phyloP scores from a whole-genome alignment of 1,140 invertebrate species.

The Drosophila sucinea region DNA sequence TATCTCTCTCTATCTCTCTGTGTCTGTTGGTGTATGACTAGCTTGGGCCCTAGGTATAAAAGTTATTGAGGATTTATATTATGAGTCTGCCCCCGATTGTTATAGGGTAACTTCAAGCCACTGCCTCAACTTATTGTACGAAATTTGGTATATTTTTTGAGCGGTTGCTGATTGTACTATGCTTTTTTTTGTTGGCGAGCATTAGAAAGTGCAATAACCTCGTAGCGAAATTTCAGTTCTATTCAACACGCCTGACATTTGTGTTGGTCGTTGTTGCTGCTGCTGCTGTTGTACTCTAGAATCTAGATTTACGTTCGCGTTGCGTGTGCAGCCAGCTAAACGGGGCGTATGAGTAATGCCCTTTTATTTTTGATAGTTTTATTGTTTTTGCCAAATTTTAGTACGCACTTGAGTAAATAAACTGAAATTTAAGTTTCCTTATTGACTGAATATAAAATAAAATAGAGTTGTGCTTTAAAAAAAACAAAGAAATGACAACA shows the following conservation, averaged over 20 bases:
- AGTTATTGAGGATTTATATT: too few species aligned
- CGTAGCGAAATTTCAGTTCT: constrained; percentile 50
- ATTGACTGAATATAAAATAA: constrained; percentile 7
- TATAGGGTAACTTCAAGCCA: background rate
- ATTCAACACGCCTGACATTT: constrained; percentile 45
- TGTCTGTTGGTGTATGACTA: too few species aligned
- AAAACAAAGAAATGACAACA: background rate
- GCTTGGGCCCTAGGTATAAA: too few species aligned
- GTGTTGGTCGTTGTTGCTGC: constrained; percentile 11
- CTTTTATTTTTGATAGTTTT: constrained; percentile 8
- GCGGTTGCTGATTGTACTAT: constrained; percentile 39
- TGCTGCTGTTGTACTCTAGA: constrained; percentile 9
- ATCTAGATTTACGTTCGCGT: constrained; percentile 16
- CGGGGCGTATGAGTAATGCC: constrained; percentile 57
- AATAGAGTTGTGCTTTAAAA: background rate
- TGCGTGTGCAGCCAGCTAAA: constrained; percentile 47
- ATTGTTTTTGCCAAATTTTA: constrained; percentile 11
- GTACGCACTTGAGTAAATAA: constrained; percentile 28
- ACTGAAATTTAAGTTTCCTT: constrained; percentile 6
- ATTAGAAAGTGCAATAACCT: constrained; percentile 80
- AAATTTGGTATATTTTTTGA: constrained; percentile 27
- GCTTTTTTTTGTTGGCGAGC: constrained; percentile 31
- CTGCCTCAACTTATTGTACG: background rate
- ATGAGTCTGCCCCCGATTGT: background rate
- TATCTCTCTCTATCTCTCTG: too few species aligned